These are phyloP conservation scores for Halyomorpha halys DNA, from an alignment of 1,140 invertebrate species.

Conservation along the genomic window DNA sequence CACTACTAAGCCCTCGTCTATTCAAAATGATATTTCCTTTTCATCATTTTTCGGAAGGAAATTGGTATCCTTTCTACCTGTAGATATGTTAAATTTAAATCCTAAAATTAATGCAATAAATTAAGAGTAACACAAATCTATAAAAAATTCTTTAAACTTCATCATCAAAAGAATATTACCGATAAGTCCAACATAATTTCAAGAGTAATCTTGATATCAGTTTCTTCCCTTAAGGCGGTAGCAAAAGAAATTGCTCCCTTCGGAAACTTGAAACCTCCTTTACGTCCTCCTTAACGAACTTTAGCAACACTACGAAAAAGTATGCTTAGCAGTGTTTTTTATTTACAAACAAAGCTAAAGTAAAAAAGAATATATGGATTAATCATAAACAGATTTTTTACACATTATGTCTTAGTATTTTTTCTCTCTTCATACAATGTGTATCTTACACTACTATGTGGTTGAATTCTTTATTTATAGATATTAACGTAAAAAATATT, in stretches of 20 bases:
- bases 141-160: background rate
- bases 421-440: too few relatives aligned
- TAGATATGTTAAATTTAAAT: background rate
- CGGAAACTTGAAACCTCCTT: too few relatives aligned
- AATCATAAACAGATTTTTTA: too few relatives aligned
- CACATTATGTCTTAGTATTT: too few relatives aligned
- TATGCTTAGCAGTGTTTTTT: too few relatives aligned
- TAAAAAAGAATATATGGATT: too few relatives aligned
- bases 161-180: background rate
- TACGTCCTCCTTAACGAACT: too few relatives aligned
- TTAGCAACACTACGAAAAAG: too few relatives aligned
- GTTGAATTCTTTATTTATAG: too few relatives aligned
- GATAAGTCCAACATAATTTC: background rate
- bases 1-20: background rate
- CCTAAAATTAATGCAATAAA: slow-evolving; percentile 11
- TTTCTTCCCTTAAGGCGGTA: background rate
- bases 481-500: too few relatives aligned
- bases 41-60: slow-evolving; percentile 13
- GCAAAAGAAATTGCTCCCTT: slow-evolving; percentile 4
- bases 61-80: slow-evolving; percentile 10
- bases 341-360: too few relatives aligned
- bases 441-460: too few relatives aligned
- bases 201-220: background rate
- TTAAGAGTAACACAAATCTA: background rate
- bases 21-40: slow-evolving; percentile 4